Base-by-base conservation (phyloP, 1,140 invertebrate species). In the Diachasmimorpha longicaudata region DNA sequence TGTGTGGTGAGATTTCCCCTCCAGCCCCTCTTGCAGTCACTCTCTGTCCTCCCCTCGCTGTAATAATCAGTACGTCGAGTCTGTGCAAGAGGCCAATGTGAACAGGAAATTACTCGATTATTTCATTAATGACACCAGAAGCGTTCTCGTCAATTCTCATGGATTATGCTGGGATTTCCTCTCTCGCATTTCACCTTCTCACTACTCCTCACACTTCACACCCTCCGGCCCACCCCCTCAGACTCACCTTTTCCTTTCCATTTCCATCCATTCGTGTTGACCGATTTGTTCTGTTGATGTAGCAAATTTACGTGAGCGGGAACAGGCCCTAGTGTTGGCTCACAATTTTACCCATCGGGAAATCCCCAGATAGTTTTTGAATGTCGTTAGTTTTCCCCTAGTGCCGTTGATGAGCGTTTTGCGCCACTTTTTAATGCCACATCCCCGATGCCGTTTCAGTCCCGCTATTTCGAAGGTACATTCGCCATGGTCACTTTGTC, bases 81-180 rank as follows among this genome's bases (percentile, higher is more conserved):
- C 48, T n/a, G 48, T 52, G 14, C 48, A 52, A 52, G 58, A 63
- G 23, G 58, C 58, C 39, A 68, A 70, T 75, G 63, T 70, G 68
- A 25, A 70, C 74, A 48, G 77, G 77, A 78, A 78, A 78, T 78
- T 75, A 76, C 74, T 74, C 70, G 74, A 78, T 78, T 78, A 78
- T 78, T 78, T 58, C 70, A 78, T 78, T 75, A 78, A 78, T 75
- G 63, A 42, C 36, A 75, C 16, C 58, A 63, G 58, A 63, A 63
- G 58, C 58, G 58, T 63, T 42, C 67, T 70, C 67, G 74, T 78
- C 77, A 75, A 78, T 67, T 58, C 72, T 58, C 69, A 66, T 31
- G 58, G 52, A 69, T 68, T 46, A 39, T 70, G 16, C 21, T 58
- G 37, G 55, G 5, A 68, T 36, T 55, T 52, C 63, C 52, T 42